Evolutionary conservation across 1,140 invertebrate genomes (phyloP).

Genomic region (Drosophila ambigua): DNA sequence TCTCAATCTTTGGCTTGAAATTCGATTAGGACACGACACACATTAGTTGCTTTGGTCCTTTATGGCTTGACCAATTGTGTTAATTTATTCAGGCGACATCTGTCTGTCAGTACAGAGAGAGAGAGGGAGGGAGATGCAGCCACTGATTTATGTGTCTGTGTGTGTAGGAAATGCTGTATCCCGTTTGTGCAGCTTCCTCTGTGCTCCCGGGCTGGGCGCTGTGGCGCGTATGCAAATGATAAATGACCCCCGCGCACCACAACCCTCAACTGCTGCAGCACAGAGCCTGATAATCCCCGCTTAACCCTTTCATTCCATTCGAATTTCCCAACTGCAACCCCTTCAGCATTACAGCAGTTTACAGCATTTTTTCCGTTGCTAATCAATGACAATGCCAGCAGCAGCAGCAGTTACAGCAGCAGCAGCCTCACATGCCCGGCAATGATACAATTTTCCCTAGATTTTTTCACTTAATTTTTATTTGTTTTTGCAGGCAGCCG

Average conservation of each 20-base stretch:
- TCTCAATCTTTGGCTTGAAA: not conserved
- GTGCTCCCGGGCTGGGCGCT: not conserved
- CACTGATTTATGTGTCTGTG: conserved; percentile 64
- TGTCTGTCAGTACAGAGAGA: conserved; percentile 6
- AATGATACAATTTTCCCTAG: conserved; percentile 51
- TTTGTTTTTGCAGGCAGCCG: conserved; percentile 66
- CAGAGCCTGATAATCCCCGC: conserved; percentile 27
- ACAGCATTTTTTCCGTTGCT: conserved; percentile 45
- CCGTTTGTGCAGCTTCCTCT: conserved; percentile 40
- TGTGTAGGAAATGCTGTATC: conserved; percentile 32
- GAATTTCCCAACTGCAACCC: conserved; percentile 19
- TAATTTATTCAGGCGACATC: conserved; percentile 52
- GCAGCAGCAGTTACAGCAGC: too few relatives aligned
- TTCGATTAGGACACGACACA: conserved; percentile 28
- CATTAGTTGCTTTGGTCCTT: conserved; percentile 45
- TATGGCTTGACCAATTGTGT: conserved; percentile 50
- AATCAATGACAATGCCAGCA: conserved; percentile 50
- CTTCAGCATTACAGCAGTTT: conserved; percentile 20
- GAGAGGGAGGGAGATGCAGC: conserved; percentile 29
- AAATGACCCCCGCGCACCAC: conserved; percentile 43
- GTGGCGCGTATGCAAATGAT: conserved; percentile 67
- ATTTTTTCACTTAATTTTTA: conserved; percentile 79
- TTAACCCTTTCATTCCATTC: conserved; percentile 50
- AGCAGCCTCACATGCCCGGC: too few relatives aligned
- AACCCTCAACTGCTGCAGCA: not conserved